Evolutionary conservation across 2,888 invertebrate genomes (phyloP).

Genomic region (Macaria liturata): DNA sequence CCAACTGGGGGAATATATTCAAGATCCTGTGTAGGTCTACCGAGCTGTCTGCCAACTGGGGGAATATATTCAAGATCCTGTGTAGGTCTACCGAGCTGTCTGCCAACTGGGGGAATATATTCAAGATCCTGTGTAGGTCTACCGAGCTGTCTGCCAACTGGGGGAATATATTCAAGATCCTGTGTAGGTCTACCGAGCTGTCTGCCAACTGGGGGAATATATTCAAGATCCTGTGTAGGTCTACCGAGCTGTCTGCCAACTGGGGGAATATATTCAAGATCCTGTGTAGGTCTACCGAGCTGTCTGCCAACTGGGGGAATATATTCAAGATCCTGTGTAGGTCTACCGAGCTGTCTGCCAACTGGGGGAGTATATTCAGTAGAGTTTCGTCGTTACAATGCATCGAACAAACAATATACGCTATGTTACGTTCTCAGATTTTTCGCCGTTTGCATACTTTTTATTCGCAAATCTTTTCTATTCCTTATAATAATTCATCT

Average conservation of each 20-base stretch:
- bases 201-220: constrained; percentile 14
- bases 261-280: constrained; percentile 20
- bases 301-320: constrained; percentile 15
- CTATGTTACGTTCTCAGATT: too few relatives aligned
- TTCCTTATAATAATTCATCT: too few relatives aligned
- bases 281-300: constrained; percentile 5
- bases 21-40: constrained; percentile 7
- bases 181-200: constrained; percentile 6
- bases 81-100: constrained; percentile 7
- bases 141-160: constrained; percentile 16
- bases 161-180: constrained; percentile 18
- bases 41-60: constrained; percentile 15
- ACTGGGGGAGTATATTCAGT: constrained; percentile 9
- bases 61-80: constrained; percentile 18
- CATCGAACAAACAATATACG: background rate
- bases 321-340: constrained; percentile 20
- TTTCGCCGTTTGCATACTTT: too few relatives aligned
- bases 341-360: constrained; percentile 6
- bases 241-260: constrained; percentile 16
- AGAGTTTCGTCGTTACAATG: background rate
- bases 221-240: constrained; percentile 20
- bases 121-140: constrained; percentile 19
- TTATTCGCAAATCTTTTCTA: too few relatives aligned
- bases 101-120: constrained; percentile 17
- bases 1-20: constrained; percentile 24